Evolutionary conservation across 2,797 vertebrate genomes (phyloP), one percentile per base, ranked within the genome.

Genomic region (Macropodus opercularis): DNA sequence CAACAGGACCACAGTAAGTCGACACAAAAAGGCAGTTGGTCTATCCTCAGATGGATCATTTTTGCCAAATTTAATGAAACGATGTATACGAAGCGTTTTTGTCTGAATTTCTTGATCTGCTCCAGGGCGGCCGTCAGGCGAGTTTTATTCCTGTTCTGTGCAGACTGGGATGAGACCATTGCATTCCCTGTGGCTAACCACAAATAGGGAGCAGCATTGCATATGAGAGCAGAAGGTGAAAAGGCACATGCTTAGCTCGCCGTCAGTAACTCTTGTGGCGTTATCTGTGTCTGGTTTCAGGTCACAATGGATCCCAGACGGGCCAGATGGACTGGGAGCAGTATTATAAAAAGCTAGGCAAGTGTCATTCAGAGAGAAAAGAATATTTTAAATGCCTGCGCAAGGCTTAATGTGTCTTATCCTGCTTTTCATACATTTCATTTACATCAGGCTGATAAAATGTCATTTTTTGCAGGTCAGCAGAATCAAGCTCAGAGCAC

Each of bases 1-100:
- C 97, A 97, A 61, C 96, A 98, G 92, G 95, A 98, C 64, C 95
- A 95, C 91, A 92, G 97, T 98, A 90, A 96, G 96, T 94, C 41
- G 53, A 40, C 1, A 0, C 17, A 24, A n/a, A n/a, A n/a, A n/a
- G n/a, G n/a, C n/a, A n/a, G n/a, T 15, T 11, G 34, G 42, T 61
- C 21, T 32, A 3, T 21, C 14, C 7, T 5, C 15, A 47, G 17
- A 15, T 26, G 3, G n/a, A n/a, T 29, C 1, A 19, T 19, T 50
- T 11, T 18, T 27, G n/a, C 5, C 10, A 14, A 11, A 50, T 15
- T 51, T 21, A 13, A 17, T 7, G 12, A 40, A 34, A 6, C 12
- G 36, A 51, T 36, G 27, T 9, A 14, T 26, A 4, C 3, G 13
- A 26, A 12, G 22, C 43, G 26, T 27, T 47, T 46, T 39, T 8